A percentile compares a stretch with the other conserved stretches of the same genome.
phyloP scores from a whole-genome alignment of 2,113 vertebrate genomes.

The Circaetus gallicus region DNA sequence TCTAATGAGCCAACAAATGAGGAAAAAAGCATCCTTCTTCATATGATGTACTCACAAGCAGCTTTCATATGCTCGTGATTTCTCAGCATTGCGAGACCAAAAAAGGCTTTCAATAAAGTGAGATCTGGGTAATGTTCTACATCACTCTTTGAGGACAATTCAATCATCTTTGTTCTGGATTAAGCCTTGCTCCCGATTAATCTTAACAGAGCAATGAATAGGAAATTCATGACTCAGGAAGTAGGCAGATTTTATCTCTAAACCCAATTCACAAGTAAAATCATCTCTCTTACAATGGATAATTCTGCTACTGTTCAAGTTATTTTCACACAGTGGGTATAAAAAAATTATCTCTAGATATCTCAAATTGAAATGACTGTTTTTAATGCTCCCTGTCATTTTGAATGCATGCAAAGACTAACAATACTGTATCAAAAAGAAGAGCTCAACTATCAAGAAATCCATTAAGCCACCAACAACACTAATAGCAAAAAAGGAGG shows the following conservation, averaged over 20 bases:
- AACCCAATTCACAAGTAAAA: conserved; percentile 47
- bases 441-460: conserved; percentile 23
- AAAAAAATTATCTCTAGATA: conserved; percentile 14
- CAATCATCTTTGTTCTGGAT: conserved; percentile 38
- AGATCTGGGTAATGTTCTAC: background rate
- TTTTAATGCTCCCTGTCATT: background rate
- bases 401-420: conserved; percentile 11
- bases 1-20: background rate
- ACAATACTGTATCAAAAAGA: conserved; percentile 21
- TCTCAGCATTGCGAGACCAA: background rate
- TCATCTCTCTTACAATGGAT: background rate
- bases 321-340: conserved; percentile 44
- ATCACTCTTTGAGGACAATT: conserved; percentile 33
- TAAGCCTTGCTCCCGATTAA: conserved; percentile 30
- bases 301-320: background rate
- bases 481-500: background rate
- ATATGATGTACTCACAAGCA: background rate
- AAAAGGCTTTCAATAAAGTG: background rate
- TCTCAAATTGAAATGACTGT: conserved; percentile 12
- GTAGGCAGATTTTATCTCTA: conserved; percentile 39
- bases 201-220: conserved; percentile 30
- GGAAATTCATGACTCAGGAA: background rate
- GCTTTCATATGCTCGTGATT: background rate
- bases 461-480: background rate
- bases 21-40: background rate